Evolutionary conservation across 2,888 invertebrate genomes (phyloP).

Genomic region (Nephrotoma flavescens): DNA sequence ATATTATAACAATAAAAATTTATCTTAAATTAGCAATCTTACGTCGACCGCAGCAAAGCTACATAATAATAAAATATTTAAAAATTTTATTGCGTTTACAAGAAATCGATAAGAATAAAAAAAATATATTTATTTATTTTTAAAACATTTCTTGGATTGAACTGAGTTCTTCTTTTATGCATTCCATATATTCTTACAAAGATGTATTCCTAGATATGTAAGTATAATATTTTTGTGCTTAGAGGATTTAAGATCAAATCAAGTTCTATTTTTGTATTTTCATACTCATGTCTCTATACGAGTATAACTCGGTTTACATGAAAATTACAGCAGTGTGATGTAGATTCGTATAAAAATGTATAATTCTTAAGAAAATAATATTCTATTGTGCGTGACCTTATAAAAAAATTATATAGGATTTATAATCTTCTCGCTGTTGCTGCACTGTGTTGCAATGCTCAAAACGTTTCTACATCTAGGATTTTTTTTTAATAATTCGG

Average conservation of each 20-base stretch:
- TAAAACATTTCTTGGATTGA: neutral
- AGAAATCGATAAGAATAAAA: neutral
- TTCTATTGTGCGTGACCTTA: neutral
- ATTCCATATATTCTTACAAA: too few relatives aligned
- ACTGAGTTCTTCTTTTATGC: neutral
- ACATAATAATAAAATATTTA: neutral
- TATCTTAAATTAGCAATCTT: neutral
- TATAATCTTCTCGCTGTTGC: too few relatives aligned
- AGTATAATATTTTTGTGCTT: too few relatives aligned
- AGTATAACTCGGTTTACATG: too few relatives aligned
- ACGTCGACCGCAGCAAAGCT: neutral
- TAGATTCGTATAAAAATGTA: neutral
- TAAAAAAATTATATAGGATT: too few relatives aligned
- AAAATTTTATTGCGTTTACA: neutral
- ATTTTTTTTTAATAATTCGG: too few relatives aligned
- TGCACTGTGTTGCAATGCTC: too few relatives aligned
- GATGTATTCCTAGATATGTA: neutral
- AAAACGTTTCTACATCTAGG: too few relatives aligned
- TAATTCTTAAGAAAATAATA: neutral
- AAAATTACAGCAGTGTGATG: too few relatives aligned
- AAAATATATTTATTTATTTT: neutral
- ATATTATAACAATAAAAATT: neutral
- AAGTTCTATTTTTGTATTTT: neutral
- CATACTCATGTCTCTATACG: too few relatives aligned
- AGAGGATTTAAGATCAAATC: too few relatives aligned